Conservation (phyloP, 2,888 invertebrate genomes). For the Pollenia labialis region DNA sequence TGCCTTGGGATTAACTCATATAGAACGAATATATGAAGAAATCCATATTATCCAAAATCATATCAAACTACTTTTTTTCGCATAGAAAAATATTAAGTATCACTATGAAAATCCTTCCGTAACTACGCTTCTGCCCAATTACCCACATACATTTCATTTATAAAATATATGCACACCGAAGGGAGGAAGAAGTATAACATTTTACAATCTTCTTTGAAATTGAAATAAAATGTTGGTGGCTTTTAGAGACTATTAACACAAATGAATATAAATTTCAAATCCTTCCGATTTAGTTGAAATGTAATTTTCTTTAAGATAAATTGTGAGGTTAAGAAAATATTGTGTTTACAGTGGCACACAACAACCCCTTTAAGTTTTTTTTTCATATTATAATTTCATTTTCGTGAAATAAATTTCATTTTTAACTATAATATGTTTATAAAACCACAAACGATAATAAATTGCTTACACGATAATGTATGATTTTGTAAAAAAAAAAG, state of each 20-base stretch:
- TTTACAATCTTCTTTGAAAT: constrained; percentile 53
- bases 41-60: too few species aligned
- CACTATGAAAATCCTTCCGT: not conserved
- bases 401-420: constrained; percentile 53
- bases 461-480: constrained; percentile 28
- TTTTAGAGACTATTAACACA: constrained; percentile 66
- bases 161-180: not conserved
- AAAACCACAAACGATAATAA: constrained; percentile 69
- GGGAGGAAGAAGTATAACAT: constrained; percentile 7
- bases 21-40: too few species aligned
- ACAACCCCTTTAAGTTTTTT: constrained; percentile 39
- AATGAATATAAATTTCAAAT: constrained; percentile 71
- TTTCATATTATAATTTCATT: constrained; percentile 55
- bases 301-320: constrained; percentile 66
- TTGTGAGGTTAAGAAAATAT: constrained; percentile 63
- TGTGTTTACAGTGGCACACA: constrained; percentile 16
- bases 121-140: not conserved
- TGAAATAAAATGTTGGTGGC: constrained; percentile 58
- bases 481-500: not conserved
- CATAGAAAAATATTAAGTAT: too few species aligned
- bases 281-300: constrained; percentile 61
- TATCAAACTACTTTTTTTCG: too few species aligned
- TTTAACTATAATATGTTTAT: constrained; percentile 61
- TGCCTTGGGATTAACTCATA: too few species aligned
- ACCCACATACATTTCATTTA: not conserved